Evolutionary conservation across 2,888 invertebrate species (phyloP), one percentile per base, ranked within the genome.

Genomic region (Scaptomyza caliginosa): DNA sequence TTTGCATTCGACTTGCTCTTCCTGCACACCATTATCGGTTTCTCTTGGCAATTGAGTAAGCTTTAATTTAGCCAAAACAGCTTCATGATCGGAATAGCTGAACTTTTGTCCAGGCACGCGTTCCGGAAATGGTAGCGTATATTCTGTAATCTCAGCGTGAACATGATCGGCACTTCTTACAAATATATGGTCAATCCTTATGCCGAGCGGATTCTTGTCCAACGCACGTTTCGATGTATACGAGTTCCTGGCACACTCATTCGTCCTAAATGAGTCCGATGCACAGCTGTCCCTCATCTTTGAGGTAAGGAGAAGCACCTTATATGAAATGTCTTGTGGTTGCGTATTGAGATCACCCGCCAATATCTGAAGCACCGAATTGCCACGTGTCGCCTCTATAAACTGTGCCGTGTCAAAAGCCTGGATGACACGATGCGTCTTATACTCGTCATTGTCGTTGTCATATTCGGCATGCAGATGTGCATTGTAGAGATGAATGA

Each of bases 401-500:
- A 99, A 98, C 92, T 99, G 97, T 64, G 97, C 97, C 56, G 98
- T 96, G 87, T 99, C 97, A 89, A 96, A 97, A 0, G 98, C 97
- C 92, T 99, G 99, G 51, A 97, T 93, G 6, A 98, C 94, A 80
- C 99, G 93, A 91, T 99, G 99, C 36, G 98, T 96, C 77, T 95
- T 93, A 90, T 99, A 99, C 80, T 96, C 96, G 89, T 99, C 98
- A 88, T 94, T 93, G 65, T 94, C 93, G 32, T 93, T 93, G 89
- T 96, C 94, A 88, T 99, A 99, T 92, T 98, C 98, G 0, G 99
- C 99, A 92, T 99, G 99, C 52, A 99, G 93, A 94, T 99, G 99
- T 72, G 98, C 96, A 76, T 96, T 95, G 91, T 98, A 99, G 59
- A 99, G 92, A 91, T 98, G 96, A 51, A 99, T 92, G 49, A 94